These are phyloP conservation scores for Papilio polyxenes DNA, from an alignment of 1,140 invertebrate genomes.

Conservation along the genomic window DNA sequence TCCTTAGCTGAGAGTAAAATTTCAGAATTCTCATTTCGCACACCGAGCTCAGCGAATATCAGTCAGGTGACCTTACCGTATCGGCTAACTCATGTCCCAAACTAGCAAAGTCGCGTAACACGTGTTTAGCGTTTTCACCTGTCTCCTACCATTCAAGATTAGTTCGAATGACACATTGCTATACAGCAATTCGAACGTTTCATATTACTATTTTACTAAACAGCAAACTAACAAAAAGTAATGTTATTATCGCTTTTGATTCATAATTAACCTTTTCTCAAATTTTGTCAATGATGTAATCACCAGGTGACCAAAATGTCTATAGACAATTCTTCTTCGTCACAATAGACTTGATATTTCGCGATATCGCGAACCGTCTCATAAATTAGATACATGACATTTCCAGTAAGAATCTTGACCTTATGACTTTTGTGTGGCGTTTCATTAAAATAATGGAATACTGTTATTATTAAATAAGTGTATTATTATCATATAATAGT, in stretches of 20 bases:
- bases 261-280: conserved; percentile 4
- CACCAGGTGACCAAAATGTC: conserved; percentile 3
- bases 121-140: too few species aligned
- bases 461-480: not conserved
- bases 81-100: too few species aligned
- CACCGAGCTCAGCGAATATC: too few species aligned
- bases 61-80: too few species aligned
- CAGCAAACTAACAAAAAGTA: not conserved
- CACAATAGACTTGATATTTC: conserved; percentile 11
- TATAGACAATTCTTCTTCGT: conserved; percentile 1
- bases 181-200: too few species aligned
- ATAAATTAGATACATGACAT: conserved; percentile 25
- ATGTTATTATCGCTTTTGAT: not conserved
- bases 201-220: too few species aligned
- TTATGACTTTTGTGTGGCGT: conserved; percentile 24
- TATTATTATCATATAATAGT: conserved; percentile 10
- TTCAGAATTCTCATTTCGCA: too few species aligned
- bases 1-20: too few species aligned
- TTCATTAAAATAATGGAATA: conserved; percentile 21
- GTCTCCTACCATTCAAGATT: too few species aligned
- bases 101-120: too few species aligned
- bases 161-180: too few species aligned
- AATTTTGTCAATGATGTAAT: not conserved
- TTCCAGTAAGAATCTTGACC: conserved; percentile 16
- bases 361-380: conserved; percentile 9